A percentile compares a stretch with the other conserved stretches of the same genome.
phyloP scores from a whole-genome alignment of 2,888 invertebrate species.

The Sialis fuliginosa region DNA sequence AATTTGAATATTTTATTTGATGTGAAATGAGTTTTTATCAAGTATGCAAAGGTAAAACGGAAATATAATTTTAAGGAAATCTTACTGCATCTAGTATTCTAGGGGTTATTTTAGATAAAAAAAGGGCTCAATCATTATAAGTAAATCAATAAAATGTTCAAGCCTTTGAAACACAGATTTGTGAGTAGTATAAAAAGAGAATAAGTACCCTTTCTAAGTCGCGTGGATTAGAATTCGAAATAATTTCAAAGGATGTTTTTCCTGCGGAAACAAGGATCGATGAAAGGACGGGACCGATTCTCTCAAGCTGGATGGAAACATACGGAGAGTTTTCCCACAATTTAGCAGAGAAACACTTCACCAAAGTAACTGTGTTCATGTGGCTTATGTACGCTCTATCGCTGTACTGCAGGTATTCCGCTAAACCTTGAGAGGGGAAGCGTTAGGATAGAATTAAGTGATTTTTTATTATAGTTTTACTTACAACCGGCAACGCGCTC shows the following conservation, averaged over 20 bases:
- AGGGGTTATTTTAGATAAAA: too few relatives aligned
- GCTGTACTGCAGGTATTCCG: slow-evolving; percentile 33
- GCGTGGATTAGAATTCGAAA: slow-evolving; percentile 49
- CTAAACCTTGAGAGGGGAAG: slow-evolving; percentile 28
- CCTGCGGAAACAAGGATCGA: slow-evolving; percentile 43
- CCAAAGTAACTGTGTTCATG: slow-evolving; percentile 38
- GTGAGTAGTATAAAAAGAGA: neutral
- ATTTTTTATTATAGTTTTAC: slow-evolving; percentile 11
- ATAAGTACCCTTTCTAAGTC: slow-evolving; percentile 47
- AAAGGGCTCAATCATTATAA: too few relatives aligned
- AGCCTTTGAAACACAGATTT: neutral
- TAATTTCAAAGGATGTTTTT: slow-evolving; percentile 41
- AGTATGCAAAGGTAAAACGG: too few relatives aligned
- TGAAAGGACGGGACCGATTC: slow-evolving; percentile 50
- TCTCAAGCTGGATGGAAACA: slow-evolving; percentile 49
- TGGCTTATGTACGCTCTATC: slow-evolving; percentile 30
- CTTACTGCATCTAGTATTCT: too few relatives aligned
- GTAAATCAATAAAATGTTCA: neutral
- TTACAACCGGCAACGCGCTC: slow-evolving; percentile 52
- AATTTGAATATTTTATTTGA: too few relatives aligned
- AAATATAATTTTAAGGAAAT: too few relatives aligned
- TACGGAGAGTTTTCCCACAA: slow-evolving; percentile 61
- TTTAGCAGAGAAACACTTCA: slow-evolving; percentile 46
- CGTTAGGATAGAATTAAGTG: neutral
- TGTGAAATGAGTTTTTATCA: too few relatives aligned